Percentiles rank a stretch among this genome's conserved stretches.
Evolutionary conservation across 2,888 invertebrate species (phyloP).

Genomic region (Nephrotoma flavescens): DNA sequence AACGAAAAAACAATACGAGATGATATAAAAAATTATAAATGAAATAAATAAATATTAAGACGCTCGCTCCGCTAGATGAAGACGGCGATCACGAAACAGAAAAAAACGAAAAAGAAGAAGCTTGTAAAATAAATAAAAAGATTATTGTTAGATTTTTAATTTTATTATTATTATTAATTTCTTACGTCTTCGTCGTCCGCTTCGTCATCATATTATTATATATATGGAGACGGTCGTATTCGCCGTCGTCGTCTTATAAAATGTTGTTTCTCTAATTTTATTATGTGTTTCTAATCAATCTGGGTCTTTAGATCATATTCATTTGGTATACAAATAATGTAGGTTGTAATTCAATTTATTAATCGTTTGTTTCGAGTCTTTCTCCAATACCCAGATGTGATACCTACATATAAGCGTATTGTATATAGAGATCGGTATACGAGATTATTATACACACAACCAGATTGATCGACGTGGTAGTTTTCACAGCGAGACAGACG

Average conservation of each 20-base stretch:
- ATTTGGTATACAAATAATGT: not conserved
- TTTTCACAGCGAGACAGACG: not conserved
- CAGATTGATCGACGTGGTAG: not conserved
- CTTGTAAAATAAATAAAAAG: not conserved
- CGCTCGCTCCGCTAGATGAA: not conserved
- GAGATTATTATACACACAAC: not conserved
- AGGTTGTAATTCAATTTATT: not conserved
- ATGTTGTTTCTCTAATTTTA: not conserved
- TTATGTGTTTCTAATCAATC: not conserved
- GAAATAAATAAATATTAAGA: not conserved
- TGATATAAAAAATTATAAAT: not conserved
- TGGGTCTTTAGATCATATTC: not conserved
- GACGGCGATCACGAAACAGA: not conserved
- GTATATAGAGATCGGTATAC: not conserved
- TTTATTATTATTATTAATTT: not conserved
- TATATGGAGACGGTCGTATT: too few species aligned
- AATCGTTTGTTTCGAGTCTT: not conserved
- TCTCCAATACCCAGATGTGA: not conserved
- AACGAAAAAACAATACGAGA: not conserved
- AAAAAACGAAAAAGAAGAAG: not conserved
- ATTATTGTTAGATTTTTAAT: not conserved
- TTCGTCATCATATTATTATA: too few species aligned
- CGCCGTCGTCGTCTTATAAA: not conserved
- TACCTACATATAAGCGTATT: not conserved
- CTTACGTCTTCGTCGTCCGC: not conserved